Percentiles rank a stretch among this genome's conserved stretches.
phyloP scores from a whole-genome alignment of 1,140 invertebrate species.

The Saxidomus purpurata region DNA sequence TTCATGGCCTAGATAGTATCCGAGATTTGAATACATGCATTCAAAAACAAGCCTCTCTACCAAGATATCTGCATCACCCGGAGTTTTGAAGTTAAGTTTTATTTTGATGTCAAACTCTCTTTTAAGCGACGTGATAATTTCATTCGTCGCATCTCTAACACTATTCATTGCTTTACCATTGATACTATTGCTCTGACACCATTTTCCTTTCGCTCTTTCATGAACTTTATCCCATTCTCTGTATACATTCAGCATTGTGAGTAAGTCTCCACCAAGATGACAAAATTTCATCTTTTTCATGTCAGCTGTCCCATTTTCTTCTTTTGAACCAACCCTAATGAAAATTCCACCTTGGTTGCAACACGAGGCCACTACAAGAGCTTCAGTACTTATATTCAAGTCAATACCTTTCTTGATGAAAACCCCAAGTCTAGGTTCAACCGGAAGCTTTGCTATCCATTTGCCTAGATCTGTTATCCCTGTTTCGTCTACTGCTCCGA shows the following conservation, averaged over 20 bases:
- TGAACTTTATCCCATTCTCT: constrained; percentile 85
- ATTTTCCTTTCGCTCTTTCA: constrained; percentile 75
- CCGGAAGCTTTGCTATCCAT: constrained; percentile 81
- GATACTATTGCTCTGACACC: constrained; percentile 80
- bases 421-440: constrained; percentile 78
- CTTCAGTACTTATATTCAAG: constrained; percentile 89
- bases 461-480: constrained; percentile 82
- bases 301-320: constrained; percentile 90
- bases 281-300: constrained; percentile 90
- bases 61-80: constrained; percentile 29
- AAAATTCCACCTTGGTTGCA: constrained; percentile 74
- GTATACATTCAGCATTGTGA: constrained; percentile 97
- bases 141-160: constrained; percentile 76
- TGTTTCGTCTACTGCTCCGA: constrained; percentile 75
- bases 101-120: constrained; percentile 72
- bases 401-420: constrained; percentile 75
- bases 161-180: constrained; percentile 79
- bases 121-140: constrained; percentile 73
- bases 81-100: constrained; percentile 66
- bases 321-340: constrained; percentile 82
- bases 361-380: constrained; percentile 77
- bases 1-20: constrained; percentile 77
- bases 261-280: constrained; percentile 95
- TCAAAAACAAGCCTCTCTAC: constrained; percentile 74
- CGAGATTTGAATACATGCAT: constrained; percentile 69